Percentiles rank a stretch among this genome's conserved stretches.
Evolutionary conservation across 2,888 invertebrate genomes (phyloP).

Genomic region (Auanema sp.): DNA sequence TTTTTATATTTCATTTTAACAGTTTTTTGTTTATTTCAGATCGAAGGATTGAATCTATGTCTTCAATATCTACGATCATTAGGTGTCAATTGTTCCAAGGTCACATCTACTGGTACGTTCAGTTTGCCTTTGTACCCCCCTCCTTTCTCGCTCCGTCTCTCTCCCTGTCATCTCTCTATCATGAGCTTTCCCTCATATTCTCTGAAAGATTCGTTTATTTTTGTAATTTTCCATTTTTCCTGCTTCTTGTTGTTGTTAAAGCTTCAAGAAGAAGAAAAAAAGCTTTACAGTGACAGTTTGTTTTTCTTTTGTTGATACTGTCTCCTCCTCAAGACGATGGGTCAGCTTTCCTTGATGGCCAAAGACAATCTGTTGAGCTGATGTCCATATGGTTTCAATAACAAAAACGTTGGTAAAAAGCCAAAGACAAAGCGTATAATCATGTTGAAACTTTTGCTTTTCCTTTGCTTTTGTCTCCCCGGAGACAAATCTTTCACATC

Average conservation of each 20-base stretch:
- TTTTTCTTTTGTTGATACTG: no score
- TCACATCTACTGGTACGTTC: constrained; percentile 45
- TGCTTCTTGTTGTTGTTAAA: constrained; percentile 12
- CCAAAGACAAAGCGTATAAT: no score
- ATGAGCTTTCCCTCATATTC: no score
- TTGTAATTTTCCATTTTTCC: constrained; percentile 14
- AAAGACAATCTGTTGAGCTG: no score
- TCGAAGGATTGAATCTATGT: constrained; percentile 45
- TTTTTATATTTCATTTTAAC: not conserved
- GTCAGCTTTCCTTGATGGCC: no score
- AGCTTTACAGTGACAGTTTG: no score
- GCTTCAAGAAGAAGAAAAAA: no score
- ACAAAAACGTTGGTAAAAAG: no score
- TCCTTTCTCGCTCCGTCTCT: constrained; percentile 5
- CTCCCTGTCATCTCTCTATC: constrained; percentile 14
- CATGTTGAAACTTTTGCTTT: no score
- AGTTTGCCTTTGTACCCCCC: not conserved
- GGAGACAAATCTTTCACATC: no score
- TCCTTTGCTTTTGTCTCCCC: no score
- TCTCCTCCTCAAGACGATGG: not conserved
- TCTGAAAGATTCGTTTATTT: not conserved
- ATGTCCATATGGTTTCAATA: no score
- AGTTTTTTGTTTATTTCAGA: constrained; percentile 23
- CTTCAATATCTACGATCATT: constrained; percentile 45
- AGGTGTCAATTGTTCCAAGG: constrained; percentile 48